Percentiles rank a stretch among this genome's conserved stretches.
Conservation (phyloP, 2,797 vertebrate species). For the Schizopygopsis pylzovi region DNA sequence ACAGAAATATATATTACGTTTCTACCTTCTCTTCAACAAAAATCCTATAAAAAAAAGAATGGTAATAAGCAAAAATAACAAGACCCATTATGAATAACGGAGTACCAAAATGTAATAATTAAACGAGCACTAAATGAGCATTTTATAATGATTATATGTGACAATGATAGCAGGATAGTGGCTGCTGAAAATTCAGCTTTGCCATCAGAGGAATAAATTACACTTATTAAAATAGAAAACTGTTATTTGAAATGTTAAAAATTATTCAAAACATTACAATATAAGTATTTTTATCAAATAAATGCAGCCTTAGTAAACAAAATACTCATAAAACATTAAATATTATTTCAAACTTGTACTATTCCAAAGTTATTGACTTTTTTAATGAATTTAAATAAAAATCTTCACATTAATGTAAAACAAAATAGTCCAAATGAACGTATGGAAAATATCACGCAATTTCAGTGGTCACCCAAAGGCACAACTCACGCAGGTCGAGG, state of each 20-base stretch:
- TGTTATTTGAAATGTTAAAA: neutral
- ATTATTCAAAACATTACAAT: neutral
- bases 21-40: neutral
- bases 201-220: neutral
- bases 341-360: neutral
- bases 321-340: no score
- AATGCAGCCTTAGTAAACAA: no score
- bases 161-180: neutral
- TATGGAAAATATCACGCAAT: neutral
- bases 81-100: neutral
- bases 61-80: neutral
- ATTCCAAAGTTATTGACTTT: neutral
- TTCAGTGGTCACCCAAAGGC: neutral
- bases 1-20: no score
- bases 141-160: neutral
- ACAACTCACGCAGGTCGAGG: constrained; percentile 76
- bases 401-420: neutral
- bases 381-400: neutral
- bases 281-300: neutral
- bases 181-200: neutral
- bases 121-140: neutral
- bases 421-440: neutral
- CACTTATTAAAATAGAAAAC: neutral
- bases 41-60: neutral
- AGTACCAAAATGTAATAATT: neutral